These are phyloP conservation scores for Loxodonta africana DNA, from an alignment of 2,113 vertebrate genomes.

Conservation along the genomic window DNA sequence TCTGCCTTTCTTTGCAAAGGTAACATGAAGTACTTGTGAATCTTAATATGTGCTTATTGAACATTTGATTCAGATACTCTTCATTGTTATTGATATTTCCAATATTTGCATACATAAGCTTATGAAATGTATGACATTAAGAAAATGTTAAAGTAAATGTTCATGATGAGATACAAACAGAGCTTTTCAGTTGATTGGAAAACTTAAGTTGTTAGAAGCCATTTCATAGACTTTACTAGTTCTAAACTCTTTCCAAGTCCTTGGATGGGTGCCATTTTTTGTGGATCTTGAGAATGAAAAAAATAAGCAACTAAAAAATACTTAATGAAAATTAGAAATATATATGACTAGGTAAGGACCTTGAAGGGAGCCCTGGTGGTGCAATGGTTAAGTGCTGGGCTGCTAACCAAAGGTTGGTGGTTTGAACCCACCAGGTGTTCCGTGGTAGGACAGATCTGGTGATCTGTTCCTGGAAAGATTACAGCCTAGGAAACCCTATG, in stretches of 20 bases:
- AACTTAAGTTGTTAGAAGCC: conserved; percentile 34
- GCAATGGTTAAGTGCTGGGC: not conserved
- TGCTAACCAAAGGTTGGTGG: not conserved
- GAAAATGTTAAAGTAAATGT: conserved; percentile 20
- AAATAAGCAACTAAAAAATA: not conserved
- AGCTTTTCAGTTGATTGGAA: not conserved
- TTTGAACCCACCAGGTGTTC: not conserved
- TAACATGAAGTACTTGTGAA: not conserved
- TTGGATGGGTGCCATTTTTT: not conserved
- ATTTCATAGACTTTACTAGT: not conserved
- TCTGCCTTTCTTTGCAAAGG: conserved; percentile 36
- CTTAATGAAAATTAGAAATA: not conserved
- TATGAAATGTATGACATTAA: not conserved
- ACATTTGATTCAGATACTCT: not conserved
- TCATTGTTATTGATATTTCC: not conserved
- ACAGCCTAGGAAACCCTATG: not conserved
- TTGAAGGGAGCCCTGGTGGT: not conserved
- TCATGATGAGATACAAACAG: not conserved
- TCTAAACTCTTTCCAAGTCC: not conserved
- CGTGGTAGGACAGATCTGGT: too few relatives aligned
- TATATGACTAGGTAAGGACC: not conserved
- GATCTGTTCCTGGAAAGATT: not conserved
- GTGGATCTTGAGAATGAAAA: not conserved
- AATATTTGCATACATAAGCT: not conserved
- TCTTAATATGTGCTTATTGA: not conserved